Evolutionary conservation across 2,797 vertebrate species (phyloP).

Genomic region (Loriculus beryllinus): DNA sequence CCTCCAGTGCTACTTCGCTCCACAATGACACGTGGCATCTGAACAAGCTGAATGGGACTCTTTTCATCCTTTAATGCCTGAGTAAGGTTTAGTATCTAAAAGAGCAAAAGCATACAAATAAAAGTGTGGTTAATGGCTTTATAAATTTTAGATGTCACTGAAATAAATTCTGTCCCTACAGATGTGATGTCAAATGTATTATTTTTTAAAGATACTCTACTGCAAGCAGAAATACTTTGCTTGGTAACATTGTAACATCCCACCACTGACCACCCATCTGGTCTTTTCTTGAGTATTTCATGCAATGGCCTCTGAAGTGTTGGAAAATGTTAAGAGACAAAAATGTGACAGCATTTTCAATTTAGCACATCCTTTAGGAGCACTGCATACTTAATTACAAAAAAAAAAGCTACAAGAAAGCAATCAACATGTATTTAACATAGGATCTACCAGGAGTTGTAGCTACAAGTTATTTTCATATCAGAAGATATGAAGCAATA

Average conservation of each 20-base stretch:
- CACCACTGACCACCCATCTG: neutral
- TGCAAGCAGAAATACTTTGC: neutral
- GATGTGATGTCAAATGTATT: neutral
- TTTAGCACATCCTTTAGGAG: neutral
- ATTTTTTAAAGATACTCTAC: neutral
- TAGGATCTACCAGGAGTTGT: neutral
- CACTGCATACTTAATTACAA: neutral
- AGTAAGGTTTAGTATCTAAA: conserved; percentile 92
- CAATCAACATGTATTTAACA: neutral
- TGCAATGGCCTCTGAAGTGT: neutral
- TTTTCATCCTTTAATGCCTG: conserved; percentile 91
- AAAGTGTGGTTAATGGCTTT: neutral
- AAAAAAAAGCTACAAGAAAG: neutral
- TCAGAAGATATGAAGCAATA: neutral
- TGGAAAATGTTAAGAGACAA: neutral
- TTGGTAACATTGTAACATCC: neutral
- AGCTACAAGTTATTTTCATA: neutral
- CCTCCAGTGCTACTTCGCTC: conserved; percentile 86
- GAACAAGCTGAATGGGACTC: conserved; percentile 92
- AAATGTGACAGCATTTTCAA: neutral
- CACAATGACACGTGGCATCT: conserved; percentile 96
- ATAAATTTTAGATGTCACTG: neutral
- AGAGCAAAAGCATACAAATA: neutral
- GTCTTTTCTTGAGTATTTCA: neutral
- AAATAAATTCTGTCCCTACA: neutral